Base-by-base conservation (phyloP, 2,888 invertebrate genomes). In the Steromphala cineraria region DNA sequence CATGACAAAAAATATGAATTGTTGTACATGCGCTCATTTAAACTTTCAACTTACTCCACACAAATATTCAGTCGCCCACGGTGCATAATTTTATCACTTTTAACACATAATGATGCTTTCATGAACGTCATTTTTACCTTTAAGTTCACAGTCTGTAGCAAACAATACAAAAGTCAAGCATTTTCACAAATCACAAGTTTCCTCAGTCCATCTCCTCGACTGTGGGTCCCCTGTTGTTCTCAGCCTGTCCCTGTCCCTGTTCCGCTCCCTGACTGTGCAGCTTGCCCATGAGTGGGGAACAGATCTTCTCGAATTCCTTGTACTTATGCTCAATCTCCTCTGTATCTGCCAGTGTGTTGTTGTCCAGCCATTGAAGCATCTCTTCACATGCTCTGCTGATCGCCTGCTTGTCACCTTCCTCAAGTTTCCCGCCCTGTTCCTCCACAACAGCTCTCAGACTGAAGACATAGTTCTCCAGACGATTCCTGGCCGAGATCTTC, bases 351-450 rank as follows among this genome's bases (percentile, higher is more conserved):
- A 97, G 94, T 0, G 95, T 95, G 91, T 97, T 97, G 28, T 94
- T 93, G 88, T 98, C 98, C 53, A 98, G 94, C 98, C 98, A 98
- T 15, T 95, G 94, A 80, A 97, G 94, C 81, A 96, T 95, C 17
- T 95, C 95, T 28, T 95, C 94, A 79, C 93, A 92, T 40, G 88
- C 89, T 19, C 90, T 92, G n/a, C 86, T 85, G 0, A 97, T 96
- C 17, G 94, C 92, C 75, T 95, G 95, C 89, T 96, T 96, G 91
- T 98, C 98, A 0, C 94, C 93, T 36, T 95, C 95, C 5, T 94
- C 93, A 62, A 97, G 92, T 91, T 93, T 93, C 67, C 90, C 87
- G n/a, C 86, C 90, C 13, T 83, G 85, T 62, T 95, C 96, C 0
- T 95, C 94, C 0, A 95, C 95, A 28, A 95, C 94, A 67, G 90